A percentile compares a stretch with the other conserved stretches of the same genome.
These are phyloP conservation scores for Drosophila kambysellisi DNA, from an alignment of 2,888 invertebrate species.

Conservation along the genomic window DNA sequence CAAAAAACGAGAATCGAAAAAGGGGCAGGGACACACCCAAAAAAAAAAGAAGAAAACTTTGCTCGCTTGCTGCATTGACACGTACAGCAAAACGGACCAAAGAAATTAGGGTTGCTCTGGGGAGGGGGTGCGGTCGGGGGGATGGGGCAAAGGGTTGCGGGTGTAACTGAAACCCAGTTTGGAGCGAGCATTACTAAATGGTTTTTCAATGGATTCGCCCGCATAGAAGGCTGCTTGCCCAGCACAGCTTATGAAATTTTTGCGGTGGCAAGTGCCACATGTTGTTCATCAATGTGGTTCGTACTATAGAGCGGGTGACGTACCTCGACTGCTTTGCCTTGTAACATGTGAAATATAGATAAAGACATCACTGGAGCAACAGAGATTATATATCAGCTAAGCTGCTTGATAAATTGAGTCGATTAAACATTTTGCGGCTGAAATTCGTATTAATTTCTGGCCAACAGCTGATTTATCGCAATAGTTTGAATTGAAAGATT, in stretches of 20 bases:
- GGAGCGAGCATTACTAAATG: conserved; percentile 62
- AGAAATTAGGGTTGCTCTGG: neutral
- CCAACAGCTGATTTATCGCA: neutral
- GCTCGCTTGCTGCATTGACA: conserved; percentile 64
- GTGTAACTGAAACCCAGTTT: conserved; percentile 32
- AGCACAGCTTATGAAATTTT: conserved; percentile 69
- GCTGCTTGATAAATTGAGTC: neutral
- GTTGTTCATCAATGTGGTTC: conserved; percentile 13
- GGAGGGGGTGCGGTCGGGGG: neutral
- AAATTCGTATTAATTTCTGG: neutral
- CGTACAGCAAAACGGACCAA: conserved; percentile 55
- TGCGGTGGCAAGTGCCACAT: conserved; percentile 47
- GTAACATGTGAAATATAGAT: neutral
- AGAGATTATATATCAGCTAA: neutral
- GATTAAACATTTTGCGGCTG: neutral
- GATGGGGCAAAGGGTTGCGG: neutral
- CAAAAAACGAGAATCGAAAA: conserved; percentile 29
- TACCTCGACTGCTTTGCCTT: neutral
- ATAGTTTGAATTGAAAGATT: neutral
- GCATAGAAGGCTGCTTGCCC: conserved; percentile 43
- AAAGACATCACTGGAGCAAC: neutral
- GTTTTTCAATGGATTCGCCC: conserved; percentile 72
- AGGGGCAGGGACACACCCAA: conserved; percentile 21
- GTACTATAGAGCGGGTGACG: neutral
- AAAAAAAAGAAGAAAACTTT: conserved; percentile 57